Evolutionary conservation across 2,888 invertebrate genomes (phyloP), one percentile per base, ranked within the genome.

Genomic region (Microdon myrmicae): DNA sequence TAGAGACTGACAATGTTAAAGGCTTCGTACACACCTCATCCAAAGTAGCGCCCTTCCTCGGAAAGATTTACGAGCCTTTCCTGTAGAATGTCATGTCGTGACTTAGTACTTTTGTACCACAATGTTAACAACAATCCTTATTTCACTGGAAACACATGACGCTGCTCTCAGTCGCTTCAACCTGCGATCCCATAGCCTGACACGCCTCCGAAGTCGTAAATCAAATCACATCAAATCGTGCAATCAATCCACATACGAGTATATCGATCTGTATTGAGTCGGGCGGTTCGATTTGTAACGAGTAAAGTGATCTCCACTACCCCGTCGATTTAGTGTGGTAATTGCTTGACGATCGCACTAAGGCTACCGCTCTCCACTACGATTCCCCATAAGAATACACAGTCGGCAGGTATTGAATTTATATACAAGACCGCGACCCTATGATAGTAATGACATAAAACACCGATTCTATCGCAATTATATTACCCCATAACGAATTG

Each of bases 171-270:
- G 39, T 39, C 28, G 38, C 29, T 41, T 51, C 39, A 61, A n/a
- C 56, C 45, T 64, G 47, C 31, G 45, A 47, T n/a, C n/a, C n/a
- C 56, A 64, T 58, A 53, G 44, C 47, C 43, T 39, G 59, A 58
- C 66, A 66, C 66, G 43, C 66, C 66, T 59, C 58, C 59, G 23
- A 22, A 25, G 13, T n/a, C 8, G 53, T 66, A 54, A 66, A 66
- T 66, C 59, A 66, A 66, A 59, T 54, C n/a, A 16, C 32, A 14
- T 10, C 1, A 5, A 20, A 22, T 26, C 9, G 2, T 16, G 2
- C 7, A 23, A 49, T 48, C 39, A 28, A 14, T 13, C n/a, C 17
- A 37, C 22, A 16, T 22, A 47, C 47, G 43, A 23, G 51, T 45
- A 37, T 23, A 32, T 32, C 28, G 17, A 10, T 34, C 10, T 16